A percentile compares a stretch with the other conserved stretches of the same genome.
phyloP scores from a whole-genome alignment of 2,113 vertebrate genomes.

The Fulmarus glacialis region DNA sequence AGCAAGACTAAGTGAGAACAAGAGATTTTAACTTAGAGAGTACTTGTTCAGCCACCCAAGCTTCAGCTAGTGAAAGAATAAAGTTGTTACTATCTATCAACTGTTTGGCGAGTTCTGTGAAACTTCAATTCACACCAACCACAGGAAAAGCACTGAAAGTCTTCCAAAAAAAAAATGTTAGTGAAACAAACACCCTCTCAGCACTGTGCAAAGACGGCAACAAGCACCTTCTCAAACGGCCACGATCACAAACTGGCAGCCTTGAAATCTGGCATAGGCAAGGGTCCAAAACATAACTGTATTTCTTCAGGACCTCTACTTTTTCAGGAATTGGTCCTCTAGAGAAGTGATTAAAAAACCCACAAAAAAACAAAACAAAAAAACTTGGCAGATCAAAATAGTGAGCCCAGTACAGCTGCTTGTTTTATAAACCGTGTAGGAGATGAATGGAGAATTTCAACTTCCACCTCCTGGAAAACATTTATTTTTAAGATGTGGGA shows the following conservation, averaged over 20 bases:
- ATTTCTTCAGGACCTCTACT: background rate
- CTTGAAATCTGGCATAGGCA: background rate
- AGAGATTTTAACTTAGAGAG: background rate
- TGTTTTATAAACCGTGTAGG: background rate
- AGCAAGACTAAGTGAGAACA: background rate
- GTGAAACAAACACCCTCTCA: background rate
- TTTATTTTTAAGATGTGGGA: background rate
- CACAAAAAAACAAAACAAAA: background rate
- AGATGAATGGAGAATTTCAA: background rate
- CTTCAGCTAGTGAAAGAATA: background rate
- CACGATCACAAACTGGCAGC: background rate
- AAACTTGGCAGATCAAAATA: background rate
- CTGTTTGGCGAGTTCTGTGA: background rate
- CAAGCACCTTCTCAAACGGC: background rate
- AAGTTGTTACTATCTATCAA: conserved; percentile 1
- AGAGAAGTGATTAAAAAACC: background rate
- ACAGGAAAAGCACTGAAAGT: background rate
- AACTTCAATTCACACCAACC: background rate
- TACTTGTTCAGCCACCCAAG: background rate
- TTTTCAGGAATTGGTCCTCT: background rate
- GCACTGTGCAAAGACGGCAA: background rate
- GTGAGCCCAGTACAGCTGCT: background rate
- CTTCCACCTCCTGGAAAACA: background rate
- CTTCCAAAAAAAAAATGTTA: background rate
- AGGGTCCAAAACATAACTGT: background rate